Evolutionary conservation across 2,113 vertebrate species (phyloP).

Genomic region (Diphyllodes magnificus): DNA sequence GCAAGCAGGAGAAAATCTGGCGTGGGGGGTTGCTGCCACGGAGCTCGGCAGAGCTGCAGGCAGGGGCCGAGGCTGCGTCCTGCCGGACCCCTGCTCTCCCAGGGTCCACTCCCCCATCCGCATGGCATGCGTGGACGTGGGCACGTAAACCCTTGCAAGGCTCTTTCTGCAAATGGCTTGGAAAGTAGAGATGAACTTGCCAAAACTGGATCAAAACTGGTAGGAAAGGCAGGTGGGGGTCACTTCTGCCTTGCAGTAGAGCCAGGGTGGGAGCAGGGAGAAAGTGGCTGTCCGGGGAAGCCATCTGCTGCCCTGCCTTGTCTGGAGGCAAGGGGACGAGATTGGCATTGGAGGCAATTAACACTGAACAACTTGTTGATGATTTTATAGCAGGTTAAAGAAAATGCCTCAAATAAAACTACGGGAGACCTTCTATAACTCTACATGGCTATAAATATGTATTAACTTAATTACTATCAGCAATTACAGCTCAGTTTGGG

Average conservation of each 20-base stretch:
- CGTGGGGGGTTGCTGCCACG: neutral
- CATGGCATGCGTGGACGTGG: rapidly evolving
- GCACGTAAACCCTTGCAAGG: rapidly evolving
- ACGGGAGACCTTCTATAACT: constrained; percentile 83
- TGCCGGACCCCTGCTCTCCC: rapidly evolving
- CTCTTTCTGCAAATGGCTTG: neutral
- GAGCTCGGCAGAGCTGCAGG: neutral
- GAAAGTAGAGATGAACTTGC: neutral
- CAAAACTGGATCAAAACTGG: neutral
- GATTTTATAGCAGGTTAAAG: constrained; percentile 84
- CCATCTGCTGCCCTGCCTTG: neutral
- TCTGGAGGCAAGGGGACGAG: constrained; percentile 55
- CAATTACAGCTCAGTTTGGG: constrained; percentile 80
- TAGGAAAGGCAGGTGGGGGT: neutral
- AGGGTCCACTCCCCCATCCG: neutral
- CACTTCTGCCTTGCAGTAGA: neutral
- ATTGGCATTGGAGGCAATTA: constrained; percentile 69
- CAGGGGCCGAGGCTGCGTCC: neutral
- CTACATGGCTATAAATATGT: constrained; percentile 89
- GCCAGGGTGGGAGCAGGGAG: neutral
- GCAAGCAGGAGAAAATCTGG: neutral
- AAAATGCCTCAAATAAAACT: constrained; percentile 85
- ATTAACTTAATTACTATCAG: constrained; percentile 90
- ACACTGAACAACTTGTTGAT: constrained; percentile 83
- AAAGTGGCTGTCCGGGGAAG: neutral